phyloP scores from a whole-genome alignment of 2,888 invertebrate species.

The Nephrotoma appendiculata region DNA sequence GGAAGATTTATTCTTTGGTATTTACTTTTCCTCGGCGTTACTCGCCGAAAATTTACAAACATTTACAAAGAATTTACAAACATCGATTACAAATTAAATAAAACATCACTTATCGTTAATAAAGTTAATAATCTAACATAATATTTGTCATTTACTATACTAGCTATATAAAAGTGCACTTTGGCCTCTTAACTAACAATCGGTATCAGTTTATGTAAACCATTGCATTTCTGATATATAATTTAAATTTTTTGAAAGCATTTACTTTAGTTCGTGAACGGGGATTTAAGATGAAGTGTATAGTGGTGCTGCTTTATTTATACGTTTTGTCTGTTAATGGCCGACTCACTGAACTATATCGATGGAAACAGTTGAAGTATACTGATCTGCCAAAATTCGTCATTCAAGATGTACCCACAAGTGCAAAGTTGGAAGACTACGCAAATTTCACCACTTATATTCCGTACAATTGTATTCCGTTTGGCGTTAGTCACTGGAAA shows the following conservation, averaged over 20 bases:
- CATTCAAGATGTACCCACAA: background rate
- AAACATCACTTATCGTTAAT: background rate
- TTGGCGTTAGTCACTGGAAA: conserved; percentile 26
- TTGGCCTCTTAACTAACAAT: background rate
- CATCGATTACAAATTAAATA: background rate
- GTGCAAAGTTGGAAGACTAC: background rate
- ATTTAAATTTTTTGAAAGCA: background rate
- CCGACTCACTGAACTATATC: background rate
- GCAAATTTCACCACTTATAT: conserved; percentile 11
- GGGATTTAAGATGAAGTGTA: background rate
- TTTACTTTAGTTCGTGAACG: background rate
- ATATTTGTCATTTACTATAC: background rate
- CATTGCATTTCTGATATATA: background rate
- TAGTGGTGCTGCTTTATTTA: background rate
- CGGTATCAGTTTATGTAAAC: too few species aligned
- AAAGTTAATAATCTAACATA: background rate
- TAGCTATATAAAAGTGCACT: background rate
- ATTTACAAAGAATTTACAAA: background rate
- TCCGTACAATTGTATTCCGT: conserved; percentile 30
- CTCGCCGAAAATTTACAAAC: background rate
- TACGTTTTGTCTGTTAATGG: background rate
- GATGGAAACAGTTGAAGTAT: conserved; percentile 2
- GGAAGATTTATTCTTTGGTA: too few species aligned
- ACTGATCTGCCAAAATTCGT: background rate
- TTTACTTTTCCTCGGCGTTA: too few species aligned